A percentile compares a stretch with the other conserved stretches of the same genome.
Evolutionary conservation across 64 coral and sea anemone genomes (phyloP).

Genomic region (Montipora cactus): DNA sequence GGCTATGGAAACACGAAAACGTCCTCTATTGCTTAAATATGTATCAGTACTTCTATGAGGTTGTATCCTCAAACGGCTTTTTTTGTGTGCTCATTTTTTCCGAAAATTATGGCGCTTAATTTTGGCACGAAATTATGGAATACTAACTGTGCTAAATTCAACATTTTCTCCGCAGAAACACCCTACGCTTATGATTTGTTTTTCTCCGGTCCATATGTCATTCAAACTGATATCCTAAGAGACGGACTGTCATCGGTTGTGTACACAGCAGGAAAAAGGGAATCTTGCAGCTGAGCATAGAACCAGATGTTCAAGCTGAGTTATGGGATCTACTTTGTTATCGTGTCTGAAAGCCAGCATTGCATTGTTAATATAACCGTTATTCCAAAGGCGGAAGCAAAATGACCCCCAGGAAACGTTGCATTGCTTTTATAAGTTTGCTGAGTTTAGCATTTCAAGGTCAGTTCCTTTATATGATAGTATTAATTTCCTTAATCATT

Average conservation of each 20-base stretch:
- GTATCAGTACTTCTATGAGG: too few species aligned
- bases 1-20: too few species aligned
- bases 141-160: too few species aligned
- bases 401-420: neutral
- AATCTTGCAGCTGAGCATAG: neutral
- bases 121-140: too few species aligned
- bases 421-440: neutral
- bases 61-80: too few species aligned
- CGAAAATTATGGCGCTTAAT: too few species aligned
- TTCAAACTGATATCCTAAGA: neutral
- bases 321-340: neutral
- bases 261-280: neutral
- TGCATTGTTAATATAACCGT: neutral
- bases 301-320: neutral
- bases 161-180: too few species aligned
- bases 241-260: neutral
- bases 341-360: neutral
- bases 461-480: neutral
- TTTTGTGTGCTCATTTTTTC: too few species aligned
- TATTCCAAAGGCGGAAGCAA: neutral
- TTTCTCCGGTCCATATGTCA: neutral
- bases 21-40: too few species aligned
- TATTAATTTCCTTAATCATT: neutral
- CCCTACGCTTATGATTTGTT: too few species aligned
- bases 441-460: constrained; percentile 4